phyloP scores from a whole-genome alignment of 2,797 vertebrate species.

The Ctenopoma kingsleyae region DNA sequence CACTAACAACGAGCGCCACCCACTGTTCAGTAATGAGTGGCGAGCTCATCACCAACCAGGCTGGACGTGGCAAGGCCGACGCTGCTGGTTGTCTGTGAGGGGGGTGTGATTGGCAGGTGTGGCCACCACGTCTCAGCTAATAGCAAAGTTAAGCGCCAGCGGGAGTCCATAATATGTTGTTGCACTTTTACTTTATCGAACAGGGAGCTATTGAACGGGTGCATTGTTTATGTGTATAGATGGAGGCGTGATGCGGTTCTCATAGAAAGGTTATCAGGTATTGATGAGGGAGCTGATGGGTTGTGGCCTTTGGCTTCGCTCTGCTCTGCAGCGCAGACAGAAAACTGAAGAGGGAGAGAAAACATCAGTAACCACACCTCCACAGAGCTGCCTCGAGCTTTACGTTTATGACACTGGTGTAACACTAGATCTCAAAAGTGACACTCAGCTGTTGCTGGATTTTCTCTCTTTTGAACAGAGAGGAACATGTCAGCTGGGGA shows the following conservation, averaged over 20 bases:
- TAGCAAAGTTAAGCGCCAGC: conserved; percentile 66
- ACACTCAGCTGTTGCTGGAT: not conserved
- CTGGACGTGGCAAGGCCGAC: conserved; percentile 11
- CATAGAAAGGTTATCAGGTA: conserved; percentile 70
- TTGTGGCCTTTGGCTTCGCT: conserved; percentile 56
- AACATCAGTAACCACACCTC: not conserved
- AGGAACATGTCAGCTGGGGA: too few relatives aligned
- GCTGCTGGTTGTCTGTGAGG: conserved; percentile 15
- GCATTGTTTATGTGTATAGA: conserved; percentile 58
- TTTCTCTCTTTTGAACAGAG: not conserved
- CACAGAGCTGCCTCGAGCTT: not conserved
- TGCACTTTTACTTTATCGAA: conserved; percentile 62
- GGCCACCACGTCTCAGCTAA: conserved; percentile 56
- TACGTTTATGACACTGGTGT: not conserved
- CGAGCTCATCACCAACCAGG: conserved; percentile 32
- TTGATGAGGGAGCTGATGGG: conserved; percentile 64
- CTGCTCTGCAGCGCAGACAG: conserved; percentile 3
- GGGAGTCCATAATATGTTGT: conserved; percentile 36
- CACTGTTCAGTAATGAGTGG: conserved; percentile 52
- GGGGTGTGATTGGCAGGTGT: conserved; percentile 64
- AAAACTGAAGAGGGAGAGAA: conserved; percentile 3
- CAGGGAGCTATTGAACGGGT: conserved; percentile 45
- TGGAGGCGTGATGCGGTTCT: conserved; percentile 40
- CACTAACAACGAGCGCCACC: conserved; percentile 49
- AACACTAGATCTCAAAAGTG: not conserved